These are phyloP conservation scores for Drosophila nannoptera DNA, from an alignment of 1,140 invertebrate genomes.

Conservation along the genomic window DNA sequence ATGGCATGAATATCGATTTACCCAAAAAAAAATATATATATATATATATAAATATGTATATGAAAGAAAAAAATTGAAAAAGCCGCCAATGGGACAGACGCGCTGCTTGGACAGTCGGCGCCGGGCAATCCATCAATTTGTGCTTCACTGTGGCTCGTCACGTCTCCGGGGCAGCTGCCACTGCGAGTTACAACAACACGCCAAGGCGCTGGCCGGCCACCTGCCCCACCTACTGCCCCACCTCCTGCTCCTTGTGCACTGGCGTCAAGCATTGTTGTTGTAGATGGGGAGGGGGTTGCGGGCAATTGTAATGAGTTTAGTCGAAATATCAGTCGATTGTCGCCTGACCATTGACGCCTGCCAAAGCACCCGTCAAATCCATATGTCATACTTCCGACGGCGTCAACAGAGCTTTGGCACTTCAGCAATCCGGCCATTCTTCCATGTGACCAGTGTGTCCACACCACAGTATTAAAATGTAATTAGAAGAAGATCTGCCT, in stretches of 20 bases:
- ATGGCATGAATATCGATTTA: constrained; percentile 74
- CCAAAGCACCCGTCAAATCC: constrained; percentile 32
- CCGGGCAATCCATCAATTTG: constrained; percentile 71
- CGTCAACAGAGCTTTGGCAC: constrained; percentile 20
- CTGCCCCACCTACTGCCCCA: background rate
- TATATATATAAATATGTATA: constrained; percentile 1
- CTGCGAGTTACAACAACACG: constrained; percentile 24
- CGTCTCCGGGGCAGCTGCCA: constrained; percentile 43
- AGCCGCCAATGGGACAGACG: constrained; percentile 46
- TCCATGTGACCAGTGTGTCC: constrained; percentile 10
- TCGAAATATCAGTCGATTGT: constrained; percentile 37
- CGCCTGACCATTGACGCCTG: constrained; percentile 40
- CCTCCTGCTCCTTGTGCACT: background rate
- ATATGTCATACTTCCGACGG: constrained; percentile 37
- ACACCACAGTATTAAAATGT: background rate
- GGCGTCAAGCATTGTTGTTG: constrained; percentile 38
- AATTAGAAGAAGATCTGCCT: background rate
- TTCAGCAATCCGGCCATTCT: constrained; percentile 18
- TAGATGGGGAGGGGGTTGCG: background rate
- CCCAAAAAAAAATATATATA: constrained; percentile 30
- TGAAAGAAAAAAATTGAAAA: constrained; percentile 58
- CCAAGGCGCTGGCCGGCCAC: constrained; percentile 20
- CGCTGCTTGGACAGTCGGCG: constrained; percentile 64
- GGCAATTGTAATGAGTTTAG: constrained; percentile 36
- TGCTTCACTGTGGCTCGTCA: constrained; percentile 71